Conservation (phyloP, 2,113 vertebrate species). For the Sphaerodactylus townsendi region DNA sequence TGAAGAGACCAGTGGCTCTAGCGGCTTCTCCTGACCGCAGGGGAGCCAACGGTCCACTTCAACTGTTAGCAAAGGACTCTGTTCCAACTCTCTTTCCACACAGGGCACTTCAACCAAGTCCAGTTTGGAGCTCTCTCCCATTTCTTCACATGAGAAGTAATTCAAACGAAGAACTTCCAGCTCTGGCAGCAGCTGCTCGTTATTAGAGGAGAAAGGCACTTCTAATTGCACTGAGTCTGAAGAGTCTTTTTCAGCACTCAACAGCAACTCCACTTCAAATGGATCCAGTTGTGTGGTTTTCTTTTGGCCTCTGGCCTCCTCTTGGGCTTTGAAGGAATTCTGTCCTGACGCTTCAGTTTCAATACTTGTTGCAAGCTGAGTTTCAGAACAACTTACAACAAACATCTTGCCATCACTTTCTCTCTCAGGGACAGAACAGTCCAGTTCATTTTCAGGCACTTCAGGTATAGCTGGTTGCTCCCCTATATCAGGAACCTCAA, state of each 20-base stretch:
- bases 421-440: not conserved
- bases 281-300: slow-evolving; percentile 1
- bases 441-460: not conserved
- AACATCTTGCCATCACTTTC: not conserved
- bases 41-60: not conserved
- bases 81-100: not conserved
- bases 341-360: slow-evolving; percentile 29
- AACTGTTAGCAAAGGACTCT: not conserved
- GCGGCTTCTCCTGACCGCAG: not conserved
- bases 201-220: not conserved
- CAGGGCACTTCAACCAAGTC: not conserved
- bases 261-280: not conserved
- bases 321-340: not conserved
- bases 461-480: not conserved
- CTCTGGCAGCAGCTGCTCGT: accelerated
- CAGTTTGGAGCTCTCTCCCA: slow-evolving; percentile 5
- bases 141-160: slow-evolving; percentile 6
- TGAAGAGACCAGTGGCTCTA: not conserved
- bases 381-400: slow-evolving; percentile 2
- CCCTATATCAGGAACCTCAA: slow-evolving; percentile 2
- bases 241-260: not conserved
- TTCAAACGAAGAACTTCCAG: slow-evolving; percentile 33
- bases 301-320: slow-evolving; percentile 1
- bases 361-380: not conserved
- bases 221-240: not conserved